These are phyloP conservation scores for Aptenodytes patagonicus DNA, from an alignment of 2,113 vertebrate species.

Conservation along the genomic window DNA sequence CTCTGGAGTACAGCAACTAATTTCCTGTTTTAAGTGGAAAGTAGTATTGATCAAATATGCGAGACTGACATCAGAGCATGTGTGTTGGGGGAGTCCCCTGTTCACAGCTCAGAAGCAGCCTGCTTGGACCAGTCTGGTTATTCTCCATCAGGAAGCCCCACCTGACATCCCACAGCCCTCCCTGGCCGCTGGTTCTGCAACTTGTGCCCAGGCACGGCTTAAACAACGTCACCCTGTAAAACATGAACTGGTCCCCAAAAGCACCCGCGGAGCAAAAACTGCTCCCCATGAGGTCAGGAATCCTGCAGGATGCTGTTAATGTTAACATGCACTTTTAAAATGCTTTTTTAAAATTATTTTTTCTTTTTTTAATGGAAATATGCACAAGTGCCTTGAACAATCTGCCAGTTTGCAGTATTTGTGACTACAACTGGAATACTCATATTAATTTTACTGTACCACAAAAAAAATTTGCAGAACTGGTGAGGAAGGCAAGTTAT, in stretches of 20 bases:
- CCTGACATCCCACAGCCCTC: neutral
- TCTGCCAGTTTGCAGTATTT: neutral
- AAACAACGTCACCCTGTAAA: neutral
- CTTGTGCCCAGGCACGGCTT: neutral
- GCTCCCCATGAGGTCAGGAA: neutral
- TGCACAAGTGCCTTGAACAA: neutral
- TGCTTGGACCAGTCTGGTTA: neutral
- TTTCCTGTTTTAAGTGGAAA: neutral
- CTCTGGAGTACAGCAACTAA: neutral
- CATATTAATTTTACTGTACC: neutral
- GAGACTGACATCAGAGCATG: fast-evolving
- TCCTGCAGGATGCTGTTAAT: neutral
- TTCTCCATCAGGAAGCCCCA: neutral
- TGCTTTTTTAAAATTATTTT: neutral
- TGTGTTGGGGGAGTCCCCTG: neutral
- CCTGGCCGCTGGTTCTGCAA: neutral
- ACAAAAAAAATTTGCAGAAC: neutral
- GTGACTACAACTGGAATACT: neutral
- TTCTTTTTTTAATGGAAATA: neutral
- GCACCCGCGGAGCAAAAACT: neutral
- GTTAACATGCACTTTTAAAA: neutral
- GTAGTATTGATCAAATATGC: neutral
- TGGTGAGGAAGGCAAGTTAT: neutral
- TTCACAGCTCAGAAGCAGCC: neutral
- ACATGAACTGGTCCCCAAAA: neutral